Base-by-base conservation (phyloP, 2,888 invertebrate species). In the Andricus quercusramuli region DNA sequence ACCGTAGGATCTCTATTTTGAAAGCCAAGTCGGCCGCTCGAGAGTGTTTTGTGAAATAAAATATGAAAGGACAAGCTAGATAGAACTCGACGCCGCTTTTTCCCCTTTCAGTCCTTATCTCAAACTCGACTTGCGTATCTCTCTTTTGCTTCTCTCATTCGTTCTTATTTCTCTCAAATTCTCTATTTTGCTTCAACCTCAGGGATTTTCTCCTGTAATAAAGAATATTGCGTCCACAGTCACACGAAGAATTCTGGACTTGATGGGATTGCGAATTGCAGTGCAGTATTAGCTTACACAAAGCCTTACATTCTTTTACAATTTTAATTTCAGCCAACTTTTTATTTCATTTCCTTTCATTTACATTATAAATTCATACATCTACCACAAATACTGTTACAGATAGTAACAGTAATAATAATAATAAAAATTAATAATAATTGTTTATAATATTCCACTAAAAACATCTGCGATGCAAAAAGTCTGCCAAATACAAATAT, bases 1-100 rank as follows among this genome's bases (percentile, higher is more conserved):
- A 85, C 85, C 84, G 83, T 85, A 84, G 81, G 84, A 85, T 86
- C 85, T 85, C 86, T 83, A 86, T 86, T 86, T 84, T 83, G 78
- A 83, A 22, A 77, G 51, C 66, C 56, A 56, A 78, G 56, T 59
- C 68, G 78, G 79, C 78, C 78, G 80, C 65, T 76, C 70, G 80
- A 59, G 83, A 83, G 82, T 83, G 84, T 85, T 85, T 84, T 80
- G 79, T 64, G 81, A 82, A 85, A 85, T 85, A 85, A 87, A 87
- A 85, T 85, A 85, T 84, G 84, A 85, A 83, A 79, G 74, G 64
- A 82, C 37, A 70, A 82, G 77, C 62, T 78, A 79, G 79, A 76
- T 66, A 47, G 59, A 79, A 65, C 51, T 82, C 64, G 70, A 65
- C 70, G 65, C 64, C 62, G 62, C 79, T 68, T 68, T 74, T 82